phyloP scores from a whole-genome alignment of 2,797 vertebrate species.

The Ambastaia sidthimunki region DNA sequence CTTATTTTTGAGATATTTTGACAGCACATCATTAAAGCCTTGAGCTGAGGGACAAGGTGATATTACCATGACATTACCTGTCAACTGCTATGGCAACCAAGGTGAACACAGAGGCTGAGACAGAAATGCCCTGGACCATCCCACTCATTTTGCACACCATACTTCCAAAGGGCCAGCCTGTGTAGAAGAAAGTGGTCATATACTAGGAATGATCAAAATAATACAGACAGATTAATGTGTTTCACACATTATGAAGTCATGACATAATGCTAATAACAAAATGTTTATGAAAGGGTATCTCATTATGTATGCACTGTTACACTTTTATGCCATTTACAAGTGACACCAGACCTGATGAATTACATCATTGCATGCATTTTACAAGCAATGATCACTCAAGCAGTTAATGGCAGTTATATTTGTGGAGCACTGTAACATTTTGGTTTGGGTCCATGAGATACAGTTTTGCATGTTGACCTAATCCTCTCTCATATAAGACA shows the following conservation, averaged over 20 bases:
- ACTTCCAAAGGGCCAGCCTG: constrained; percentile 84
- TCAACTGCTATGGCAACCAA: constrained; percentile 91
- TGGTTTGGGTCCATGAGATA: neutral
- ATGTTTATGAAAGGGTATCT: neutral
- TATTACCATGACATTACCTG: constrained; percentile 77
- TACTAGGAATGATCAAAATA: neutral
- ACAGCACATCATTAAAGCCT: neutral
- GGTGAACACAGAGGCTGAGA: constrained; percentile 92
- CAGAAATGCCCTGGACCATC: constrained; percentile 91
- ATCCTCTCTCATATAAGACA: too few relatives aligned
- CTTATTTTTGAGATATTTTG: neutral
- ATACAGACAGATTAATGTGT: neutral
- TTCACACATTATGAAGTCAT: too few relatives aligned
- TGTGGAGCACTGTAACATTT: neutral
- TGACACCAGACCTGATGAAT: neutral
- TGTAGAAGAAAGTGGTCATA: constrained; percentile 48
- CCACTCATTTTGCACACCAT: constrained; percentile 87
- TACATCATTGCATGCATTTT: neutral
- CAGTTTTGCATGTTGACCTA: neutral
- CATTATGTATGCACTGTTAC: neutral
- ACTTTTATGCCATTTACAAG: neutral
- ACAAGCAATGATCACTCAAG: neutral
- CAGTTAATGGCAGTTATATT: neutral
- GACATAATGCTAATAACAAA: too few relatives aligned
- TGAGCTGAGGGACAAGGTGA: constrained; percentile 12